phyloP scores from a whole-genome alignment of 2,888 invertebrate species.

The Drosophila rellima region DNA sequence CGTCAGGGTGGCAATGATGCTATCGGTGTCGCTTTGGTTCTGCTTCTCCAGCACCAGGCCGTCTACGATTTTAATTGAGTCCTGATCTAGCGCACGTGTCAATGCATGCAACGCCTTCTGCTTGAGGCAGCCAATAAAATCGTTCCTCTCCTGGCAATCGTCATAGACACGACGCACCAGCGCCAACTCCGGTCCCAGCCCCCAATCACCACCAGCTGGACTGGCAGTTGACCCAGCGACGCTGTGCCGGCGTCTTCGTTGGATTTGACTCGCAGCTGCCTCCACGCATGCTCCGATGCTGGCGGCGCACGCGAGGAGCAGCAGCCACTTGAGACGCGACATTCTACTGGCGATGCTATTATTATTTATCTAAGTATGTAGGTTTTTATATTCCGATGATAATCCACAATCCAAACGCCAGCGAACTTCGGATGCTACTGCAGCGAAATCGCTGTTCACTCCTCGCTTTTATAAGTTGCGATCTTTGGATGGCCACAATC shows the following conservation, averaged over 20 bases:
- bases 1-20: constrained; percentile 85
- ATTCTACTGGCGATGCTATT: constrained; percentile 39
- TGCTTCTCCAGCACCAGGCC: constrained; percentile 88
- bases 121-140: constrained; percentile 88
- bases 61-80: constrained; percentile 88
- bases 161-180: constrained; percentile 88
- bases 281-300: constrained; percentile 31
- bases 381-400: constrained; percentile 13
- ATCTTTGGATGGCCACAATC: constrained; percentile 27
- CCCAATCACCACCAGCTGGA: constrained; percentile 34
- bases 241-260: constrained; percentile 67
- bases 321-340: constrained; percentile 69
- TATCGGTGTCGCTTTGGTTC: constrained; percentile 86
- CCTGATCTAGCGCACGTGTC: constrained; percentile 88
- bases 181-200: constrained; percentile 87
- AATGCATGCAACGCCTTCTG: constrained; percentile 88
- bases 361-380: neutral
- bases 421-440: constrained; percentile 77
- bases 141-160: constrained; percentile 88
- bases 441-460: constrained; percentile 74
- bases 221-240: constrained; percentile 2
- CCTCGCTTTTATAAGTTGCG: constrained; percentile 84
- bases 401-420: constrained; percentile 38
- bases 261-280: constrained; percentile 51
- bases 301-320: constrained; percentile 64